A percentile compares a stretch with the other conserved stretches of the same genome.
phyloP scores from a whole-genome alignment of 2,888 invertebrate genomes.

The Aricia artaxerxes region DNA sequence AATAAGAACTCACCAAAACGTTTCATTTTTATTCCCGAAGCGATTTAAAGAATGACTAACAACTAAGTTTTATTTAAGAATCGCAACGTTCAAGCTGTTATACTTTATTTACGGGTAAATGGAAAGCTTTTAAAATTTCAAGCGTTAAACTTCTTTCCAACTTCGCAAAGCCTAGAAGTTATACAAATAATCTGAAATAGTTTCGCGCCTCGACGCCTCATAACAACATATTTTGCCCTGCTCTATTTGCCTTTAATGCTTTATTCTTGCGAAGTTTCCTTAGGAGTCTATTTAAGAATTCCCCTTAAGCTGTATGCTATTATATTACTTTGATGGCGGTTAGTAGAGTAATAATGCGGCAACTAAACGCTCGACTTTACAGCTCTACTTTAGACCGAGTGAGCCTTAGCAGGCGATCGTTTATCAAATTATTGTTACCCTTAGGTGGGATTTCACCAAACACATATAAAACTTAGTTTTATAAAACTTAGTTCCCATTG shows the following conservation, averaged over 20 bases:
- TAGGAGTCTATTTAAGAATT: conserved; percentile 50
- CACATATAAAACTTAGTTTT: no score
- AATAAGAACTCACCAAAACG: conserved; percentile 4
- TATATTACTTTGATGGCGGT: conserved; percentile 41
- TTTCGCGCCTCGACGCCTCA: conserved; percentile 54
- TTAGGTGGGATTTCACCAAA: no score
- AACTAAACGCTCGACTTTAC: conserved; percentile 18
- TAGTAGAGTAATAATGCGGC: conserved; percentile 35
- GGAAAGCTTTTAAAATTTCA: conserved; percentile 59
- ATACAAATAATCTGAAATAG: conserved; percentile 59
- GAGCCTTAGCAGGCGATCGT: conserved; percentile 12
- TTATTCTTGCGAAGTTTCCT: conserved; percentile 45
- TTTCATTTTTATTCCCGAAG: conserved; percentile 29
- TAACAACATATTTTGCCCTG: conserved; percentile 57
- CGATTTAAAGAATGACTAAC: conserved; percentile 34
- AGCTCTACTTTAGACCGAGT: conserved; percentile 11
- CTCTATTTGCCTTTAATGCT: conserved; percentile 48
- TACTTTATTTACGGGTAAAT: conserved; percentile 46
- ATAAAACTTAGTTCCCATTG: no score
- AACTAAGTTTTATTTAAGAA: conserved; percentile 36
- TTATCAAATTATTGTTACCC: conserved; percentile 15
- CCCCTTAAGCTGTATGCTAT: conserved; percentile 41
- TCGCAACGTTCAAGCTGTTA: conserved; percentile 38
- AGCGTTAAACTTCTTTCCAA: conserved; percentile 57
- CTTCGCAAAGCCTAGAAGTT: conserved; percentile 56